Evolutionary conservation across 30 jellyfish, hydroid and myxozoan genomes (phyloP).

Genomic region (Nemopilema nomurai): DNA sequence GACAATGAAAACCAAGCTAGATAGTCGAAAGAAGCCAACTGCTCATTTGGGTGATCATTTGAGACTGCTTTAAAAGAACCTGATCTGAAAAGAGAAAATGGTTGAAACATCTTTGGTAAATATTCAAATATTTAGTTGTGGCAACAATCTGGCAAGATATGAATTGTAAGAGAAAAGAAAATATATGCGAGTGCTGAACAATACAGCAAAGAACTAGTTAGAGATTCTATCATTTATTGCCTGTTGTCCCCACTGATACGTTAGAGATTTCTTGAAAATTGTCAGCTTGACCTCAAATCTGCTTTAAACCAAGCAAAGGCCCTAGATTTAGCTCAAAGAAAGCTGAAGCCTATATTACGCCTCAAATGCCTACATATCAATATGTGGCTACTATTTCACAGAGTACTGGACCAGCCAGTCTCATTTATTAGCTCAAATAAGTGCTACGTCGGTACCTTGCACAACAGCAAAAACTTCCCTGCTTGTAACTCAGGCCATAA

Average conservation of each 20-base stretch:
- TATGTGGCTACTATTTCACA: neutral
- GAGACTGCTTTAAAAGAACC: no score
- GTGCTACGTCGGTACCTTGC: conserved; percentile 35
- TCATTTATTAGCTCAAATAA: neutral
- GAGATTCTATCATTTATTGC: conserved; percentile 72
- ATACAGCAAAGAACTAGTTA: conserved; percentile 42
- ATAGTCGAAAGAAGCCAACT: no score
- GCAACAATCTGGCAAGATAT: no score
- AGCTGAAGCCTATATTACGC: conserved; percentile 8
- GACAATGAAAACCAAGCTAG: no score
- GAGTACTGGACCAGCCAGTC: conserved; percentile 12
- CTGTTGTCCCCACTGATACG: conserved; percentile 44
- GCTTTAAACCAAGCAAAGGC: conserved; percentile 63
- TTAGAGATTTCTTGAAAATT: conserved; percentile 64
- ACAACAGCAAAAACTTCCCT: conserved; percentile 34
- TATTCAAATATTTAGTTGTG: no score
- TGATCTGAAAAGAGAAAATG: no score
- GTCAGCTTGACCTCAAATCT: conserved; percentile 30
- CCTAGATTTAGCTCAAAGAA: conserved; percentile 47
- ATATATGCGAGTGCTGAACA: conserved; percentile 59
- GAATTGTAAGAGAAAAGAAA: no score
- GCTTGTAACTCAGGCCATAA: conserved; percentile 34
- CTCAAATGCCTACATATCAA: conserved; percentile 8
- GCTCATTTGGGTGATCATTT: no score
- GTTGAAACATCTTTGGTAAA: no score